Conservation (phyloP, 1,140 invertebrate genomes). For the Drosophila nikananu region DNA sequence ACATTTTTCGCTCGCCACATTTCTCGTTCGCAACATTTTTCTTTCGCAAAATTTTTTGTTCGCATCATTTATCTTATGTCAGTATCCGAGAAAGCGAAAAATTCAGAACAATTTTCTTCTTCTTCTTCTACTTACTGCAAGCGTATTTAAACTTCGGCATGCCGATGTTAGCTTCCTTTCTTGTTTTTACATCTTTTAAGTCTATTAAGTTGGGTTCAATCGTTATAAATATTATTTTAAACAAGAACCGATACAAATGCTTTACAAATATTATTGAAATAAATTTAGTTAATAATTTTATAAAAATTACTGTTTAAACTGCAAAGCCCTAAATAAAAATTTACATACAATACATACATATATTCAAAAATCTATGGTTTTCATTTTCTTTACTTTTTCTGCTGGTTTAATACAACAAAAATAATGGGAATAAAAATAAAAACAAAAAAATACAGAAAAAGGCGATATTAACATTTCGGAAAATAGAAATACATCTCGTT, state of each 20-base stretch:
- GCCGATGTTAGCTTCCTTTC: too few species aligned
- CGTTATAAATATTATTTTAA: conserved; percentile 75
- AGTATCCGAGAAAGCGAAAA: too few species aligned
- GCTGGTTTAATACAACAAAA: conserved; percentile 41
- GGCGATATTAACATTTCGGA: conserved; percentile 81
- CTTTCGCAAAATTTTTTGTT: too few species aligned
- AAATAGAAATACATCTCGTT: conserved; percentile 86
- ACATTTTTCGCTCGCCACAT: too few species aligned
- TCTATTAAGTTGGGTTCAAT: conserved; percentile 78
- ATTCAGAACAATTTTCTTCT: too few species aligned
- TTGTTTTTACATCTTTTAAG: conserved; percentile 60
- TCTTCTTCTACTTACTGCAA: too few species aligned
- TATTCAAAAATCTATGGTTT: conserved; percentile 38
- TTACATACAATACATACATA: conserved; percentile 78
- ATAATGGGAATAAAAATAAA: conserved; percentile 30
- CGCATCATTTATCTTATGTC: too few species aligned
- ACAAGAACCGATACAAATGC: conserved; percentile 56
- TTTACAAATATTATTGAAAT: conserved; percentile 73
- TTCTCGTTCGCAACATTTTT: too few species aligned
- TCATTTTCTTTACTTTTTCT: conserved; percentile 12
- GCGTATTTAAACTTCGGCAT: too few species aligned
- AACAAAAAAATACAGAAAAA: conserved; percentile 39
- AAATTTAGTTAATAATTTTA: conserved; percentile 77
- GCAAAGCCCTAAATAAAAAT: conserved; percentile 73
- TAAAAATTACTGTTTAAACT: conserved; percentile 79